Evolutionary conservation across 2,113 vertebrate species (phyloP).

Genomic region (Scortum barcoo): DNA sequence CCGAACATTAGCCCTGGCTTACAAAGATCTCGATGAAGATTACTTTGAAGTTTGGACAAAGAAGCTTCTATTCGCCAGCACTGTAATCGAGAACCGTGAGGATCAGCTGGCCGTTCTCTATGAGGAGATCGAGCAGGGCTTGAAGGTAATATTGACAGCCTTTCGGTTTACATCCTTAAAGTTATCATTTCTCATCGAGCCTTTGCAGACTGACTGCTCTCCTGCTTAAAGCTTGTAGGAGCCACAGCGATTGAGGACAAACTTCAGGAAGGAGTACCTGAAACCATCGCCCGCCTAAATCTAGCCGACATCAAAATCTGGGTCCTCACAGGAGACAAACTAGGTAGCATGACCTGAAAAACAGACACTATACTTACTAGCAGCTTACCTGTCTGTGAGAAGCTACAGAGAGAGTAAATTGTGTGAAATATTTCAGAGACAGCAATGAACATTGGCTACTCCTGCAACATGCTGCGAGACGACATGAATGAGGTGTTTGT

Average conservation of each 20-base stretch:
- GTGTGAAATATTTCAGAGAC: conserved; percentile 83
- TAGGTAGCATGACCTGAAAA: conserved; percentile 79
- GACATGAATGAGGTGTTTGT: conserved; percentile 89
- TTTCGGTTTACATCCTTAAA: conserved; percentile 1
- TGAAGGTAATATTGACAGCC: conserved; percentile 60
- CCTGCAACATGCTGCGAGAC: conserved; percentile 88
- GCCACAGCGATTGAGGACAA: conserved; percentile 92
- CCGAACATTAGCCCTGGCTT: conserved; percentile 73
- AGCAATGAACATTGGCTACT: conserved; percentile 89
- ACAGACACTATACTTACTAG: background rate
- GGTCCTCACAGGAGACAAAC: conserved; percentile 91
- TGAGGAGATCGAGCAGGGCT: conserved; percentile 64
- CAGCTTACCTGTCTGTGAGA: background rate
- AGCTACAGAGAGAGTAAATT: background rate
- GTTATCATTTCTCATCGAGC: background rate
- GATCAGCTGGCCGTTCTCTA: conserved; percentile 64
- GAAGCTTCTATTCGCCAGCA: conserved; percentile 59
- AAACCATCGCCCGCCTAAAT: conserved; percentile 86
- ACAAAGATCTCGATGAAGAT: conserved; percentile 68
- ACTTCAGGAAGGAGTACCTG: conserved; percentile 89
- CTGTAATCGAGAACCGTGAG: conserved; percentile 62
- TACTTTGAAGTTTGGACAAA: conserved; percentile 67
- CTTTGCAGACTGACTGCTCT: conserved; percentile 35
- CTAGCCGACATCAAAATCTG: conserved; percentile 91
- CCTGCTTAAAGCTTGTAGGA: conserved; percentile 86